phyloP scores from a whole-genome alignment of 2,797 vertebrate genomes.

The Threskiornis aethiopicus region DNA sequence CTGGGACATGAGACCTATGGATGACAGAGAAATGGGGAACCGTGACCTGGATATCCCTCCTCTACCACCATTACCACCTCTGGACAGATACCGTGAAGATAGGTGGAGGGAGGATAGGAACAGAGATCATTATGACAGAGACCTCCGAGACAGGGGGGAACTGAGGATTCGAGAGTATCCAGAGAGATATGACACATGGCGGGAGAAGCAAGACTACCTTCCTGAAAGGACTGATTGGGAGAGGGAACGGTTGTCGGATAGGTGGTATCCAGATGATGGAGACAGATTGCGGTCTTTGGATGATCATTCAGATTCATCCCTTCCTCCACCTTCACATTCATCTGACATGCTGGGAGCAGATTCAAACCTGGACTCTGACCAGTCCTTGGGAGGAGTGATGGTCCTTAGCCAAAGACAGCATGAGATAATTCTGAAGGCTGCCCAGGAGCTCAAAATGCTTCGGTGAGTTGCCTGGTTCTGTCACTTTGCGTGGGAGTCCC shows the following conservation, averaged over 20 bases:
- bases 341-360: slow-evolving; percentile 76
- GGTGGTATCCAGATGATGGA: slow-evolving; percentile 78
- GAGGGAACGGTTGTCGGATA: slow-evolving; percentile 75
- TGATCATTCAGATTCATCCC: slow-evolving; percentile 69
- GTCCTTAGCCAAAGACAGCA: slow-evolving; percentile 98
- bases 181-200: slow-evolving; percentile 81
- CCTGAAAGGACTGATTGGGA: slow-evolving; percentile 81
- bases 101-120: slow-evolving; percentile 86
- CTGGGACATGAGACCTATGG: slow-evolving; percentile 75
- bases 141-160: slow-evolving; percentile 83
- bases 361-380: slow-evolving; percentile 79
- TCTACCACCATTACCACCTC: slow-evolving; percentile 77
- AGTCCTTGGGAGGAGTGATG: slow-evolving; percentile 83
- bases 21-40: slow-evolving; percentile 84
- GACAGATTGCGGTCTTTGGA: slow-evolving; percentile 72
- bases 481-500: not conserved
- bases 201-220: slow-evolving; percentile 81
- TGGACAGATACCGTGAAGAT: slow-evolving; percentile 86
- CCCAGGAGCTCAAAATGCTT: slow-evolving; percentile 97
- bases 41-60: slow-evolving; percentile 78
- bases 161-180: slow-evolving; percentile 85
- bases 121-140: slow-evolving; percentile 84
- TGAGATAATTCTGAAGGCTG: slow-evolving; percentile 98
- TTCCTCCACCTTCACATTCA: slow-evolving; percentile 69
- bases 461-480: slow-evolving; percentile 82